Percentiles rank a stretch among this genome's conserved stretches.
phyloP scores from a whole-genome alignment of 2,888 invertebrate genomes.

The Epistrophe grossulariae region DNA sequence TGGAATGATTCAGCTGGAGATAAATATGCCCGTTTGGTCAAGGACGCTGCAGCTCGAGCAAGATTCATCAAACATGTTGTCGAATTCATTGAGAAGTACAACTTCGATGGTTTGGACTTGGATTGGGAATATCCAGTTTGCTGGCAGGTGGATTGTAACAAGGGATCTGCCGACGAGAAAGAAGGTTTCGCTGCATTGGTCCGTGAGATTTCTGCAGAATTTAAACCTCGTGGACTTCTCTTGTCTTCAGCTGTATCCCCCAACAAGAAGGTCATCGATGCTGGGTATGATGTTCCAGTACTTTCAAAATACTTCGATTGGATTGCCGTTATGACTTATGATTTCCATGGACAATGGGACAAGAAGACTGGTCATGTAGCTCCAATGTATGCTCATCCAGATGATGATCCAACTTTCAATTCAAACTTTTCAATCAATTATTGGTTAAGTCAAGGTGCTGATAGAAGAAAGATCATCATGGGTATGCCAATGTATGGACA shows the following conservation, averaged over 20 bases:
- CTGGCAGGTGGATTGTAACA: slow-evolving; percentile 94
- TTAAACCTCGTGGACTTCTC: slow-evolving; percentile 89
- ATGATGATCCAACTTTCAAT: slow-evolving; percentile 90
- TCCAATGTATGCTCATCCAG: slow-evolving; percentile 92
- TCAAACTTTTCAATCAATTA: slow-evolving; percentile 94
- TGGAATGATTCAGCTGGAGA: slow-evolving; percentile 97
- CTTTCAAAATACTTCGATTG: slow-evolving; percentile 92
- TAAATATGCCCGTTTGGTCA: slow-evolving; percentile 93
- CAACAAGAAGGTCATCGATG: slow-evolving; percentile 92
- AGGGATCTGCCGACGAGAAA: slow-evolving; percentile 92
- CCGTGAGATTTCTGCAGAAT: slow-evolving; percentile 89
- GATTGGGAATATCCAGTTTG: slow-evolving; percentile 98
- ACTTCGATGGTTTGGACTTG: slow-evolving; percentile 95
- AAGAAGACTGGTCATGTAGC: slow-evolving; percentile 95
- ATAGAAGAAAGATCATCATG: slow-evolving; percentile 91
- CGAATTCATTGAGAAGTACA: slow-evolving; percentile 91
- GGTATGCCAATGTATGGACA: slow-evolving; percentile 96
- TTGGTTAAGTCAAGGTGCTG: slow-evolving; percentile 93
- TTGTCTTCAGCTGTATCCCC: slow-evolving; percentile 94
- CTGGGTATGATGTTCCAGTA: slow-evolving; percentile 92
- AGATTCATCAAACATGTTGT: slow-evolving; percentile 90
- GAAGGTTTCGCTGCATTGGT: slow-evolving; percentile 90
- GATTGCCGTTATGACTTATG: slow-evolving; percentile 96
- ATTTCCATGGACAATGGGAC: slow-evolving; percentile 96
- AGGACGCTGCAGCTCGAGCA: slow-evolving; percentile 88